Evolutionary conservation across 53 echinoderm and acorn worm genomes (phyloP).

Genomic region (Pentamera pediparva): DNA sequence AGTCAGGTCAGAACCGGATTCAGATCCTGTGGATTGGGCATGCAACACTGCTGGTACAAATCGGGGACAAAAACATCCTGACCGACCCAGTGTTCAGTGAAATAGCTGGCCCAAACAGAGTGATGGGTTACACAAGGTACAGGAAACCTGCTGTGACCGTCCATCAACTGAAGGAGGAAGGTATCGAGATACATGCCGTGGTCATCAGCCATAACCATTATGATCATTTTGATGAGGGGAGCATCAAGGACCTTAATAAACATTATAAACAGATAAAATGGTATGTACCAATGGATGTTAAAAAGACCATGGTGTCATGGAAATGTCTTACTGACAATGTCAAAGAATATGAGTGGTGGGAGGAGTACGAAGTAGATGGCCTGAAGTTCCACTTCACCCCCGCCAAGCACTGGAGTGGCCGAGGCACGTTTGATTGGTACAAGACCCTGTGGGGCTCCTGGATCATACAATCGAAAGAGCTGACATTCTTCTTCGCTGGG

Average conservation of each 20-base stretch:
- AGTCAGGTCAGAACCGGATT: neutral
- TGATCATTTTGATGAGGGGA: constrained; percentile 78
- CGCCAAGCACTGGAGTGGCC: constrained; percentile 77
- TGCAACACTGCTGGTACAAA: constrained; percentile 72
- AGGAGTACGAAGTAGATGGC: constrained; percentile 50
- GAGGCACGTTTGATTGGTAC: constrained; percentile 56
- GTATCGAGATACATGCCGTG: constrained; percentile 72
- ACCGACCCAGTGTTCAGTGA: constrained; percentile 91
- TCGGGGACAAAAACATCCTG: constrained; percentile 80
- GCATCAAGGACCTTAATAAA: constrained; percentile 18
- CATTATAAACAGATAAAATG: constrained; percentile 42
- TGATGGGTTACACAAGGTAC: constrained; percentile 63
- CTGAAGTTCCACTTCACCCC: constrained; percentile 87
- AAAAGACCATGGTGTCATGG: constrained; percentile 53
- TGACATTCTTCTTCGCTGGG: constrained; percentile 89
- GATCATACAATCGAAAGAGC: constrained; percentile 72
- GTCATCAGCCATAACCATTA: constrained; percentile 94
- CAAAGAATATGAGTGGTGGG: constrained; percentile 91
- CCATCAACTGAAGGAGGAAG: constrained; percentile 22
- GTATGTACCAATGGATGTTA: constrained; percentile 78
- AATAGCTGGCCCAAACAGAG: constrained; percentile 49
- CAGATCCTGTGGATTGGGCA: constrained; percentile 73
- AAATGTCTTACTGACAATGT: constrained; percentile 56
- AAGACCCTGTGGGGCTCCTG: constrained; percentile 91
- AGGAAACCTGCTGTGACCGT: constrained; percentile 59